Evolutionary conservation across 2,888 invertebrate genomes (phyloP).

Genomic region (Scrobipalpa atriplicella): DNA sequence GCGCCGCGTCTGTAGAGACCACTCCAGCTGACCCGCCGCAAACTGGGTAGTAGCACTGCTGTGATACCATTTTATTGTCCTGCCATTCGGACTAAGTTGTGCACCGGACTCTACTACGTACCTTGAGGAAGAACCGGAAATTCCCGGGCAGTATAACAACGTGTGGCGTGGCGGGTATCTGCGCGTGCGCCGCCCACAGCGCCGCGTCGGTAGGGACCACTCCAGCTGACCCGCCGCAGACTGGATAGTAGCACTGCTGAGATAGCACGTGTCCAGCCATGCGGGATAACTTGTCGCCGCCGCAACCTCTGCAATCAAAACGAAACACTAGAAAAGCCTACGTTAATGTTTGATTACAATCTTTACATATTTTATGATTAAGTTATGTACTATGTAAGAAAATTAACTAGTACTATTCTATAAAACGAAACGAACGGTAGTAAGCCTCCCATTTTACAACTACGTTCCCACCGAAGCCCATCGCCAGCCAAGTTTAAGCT

Average conservation of each 20-base stretch:
- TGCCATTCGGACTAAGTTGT: no score
- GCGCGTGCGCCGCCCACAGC: conserved; percentile 87
- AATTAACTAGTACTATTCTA: no score
- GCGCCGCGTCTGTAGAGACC: conserved; percentile 87
- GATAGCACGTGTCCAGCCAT: conserved; percentile 88
- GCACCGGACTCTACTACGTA: conserved; percentile 47
- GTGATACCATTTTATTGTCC: conserved; percentile 67
- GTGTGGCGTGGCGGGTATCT: conserved; percentile 89
- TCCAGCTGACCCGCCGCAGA: conserved; percentile 82
- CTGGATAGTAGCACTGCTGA: conserved; percentile 92
- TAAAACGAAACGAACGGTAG: no score
- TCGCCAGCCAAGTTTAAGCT: no score
- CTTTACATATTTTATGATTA: no score
- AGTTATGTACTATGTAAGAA: no score
- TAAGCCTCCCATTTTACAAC: not conserved
- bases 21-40: conserved; percentile 85
- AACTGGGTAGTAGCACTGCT: conserved; percentile 92
- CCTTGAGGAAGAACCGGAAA: conserved; percentile 91
- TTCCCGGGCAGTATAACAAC: conserved; percentile 91
- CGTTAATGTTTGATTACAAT: no score
- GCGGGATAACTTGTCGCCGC: conserved; percentile 88
- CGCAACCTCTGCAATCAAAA: conserved; percentile 3
- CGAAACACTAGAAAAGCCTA: not conserved
- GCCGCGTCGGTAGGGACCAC: conserved; percentile 87
- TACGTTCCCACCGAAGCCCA: no score